Evolutionary conservation across 2,797 vertebrate species (phyloP).

Genomic region (Melanogrammus aeglefinus): DNA sequence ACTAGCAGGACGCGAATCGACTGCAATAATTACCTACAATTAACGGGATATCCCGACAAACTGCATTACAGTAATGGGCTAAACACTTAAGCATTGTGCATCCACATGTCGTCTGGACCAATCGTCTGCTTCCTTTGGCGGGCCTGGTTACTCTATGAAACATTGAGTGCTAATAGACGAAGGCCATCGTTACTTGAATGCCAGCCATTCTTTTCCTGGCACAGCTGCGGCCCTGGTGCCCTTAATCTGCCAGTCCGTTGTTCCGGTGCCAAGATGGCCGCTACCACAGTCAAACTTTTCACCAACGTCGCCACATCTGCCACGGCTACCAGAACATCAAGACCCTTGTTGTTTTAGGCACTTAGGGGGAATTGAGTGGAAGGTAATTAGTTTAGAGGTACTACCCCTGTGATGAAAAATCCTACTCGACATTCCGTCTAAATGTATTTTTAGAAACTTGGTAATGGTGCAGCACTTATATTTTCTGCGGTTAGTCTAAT

Average conservation of each 20-base stretch:
- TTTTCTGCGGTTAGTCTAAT: too few relatives aligned
- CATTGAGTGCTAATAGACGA: slow-evolving; percentile 49
- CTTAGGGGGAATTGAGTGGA: too few relatives aligned
- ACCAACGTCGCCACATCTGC: neutral
- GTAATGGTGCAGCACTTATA: too few relatives aligned
- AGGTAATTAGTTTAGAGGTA: too few relatives aligned
- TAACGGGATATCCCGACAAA: neutral
- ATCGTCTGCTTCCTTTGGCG: slow-evolving; percentile 26
- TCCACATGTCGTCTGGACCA: neutral
- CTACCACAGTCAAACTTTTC: neutral
- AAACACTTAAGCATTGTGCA: neutral
- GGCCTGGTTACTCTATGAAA: slow-evolving; percentile 42
- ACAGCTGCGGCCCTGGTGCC: slow-evolving; percentile 62
- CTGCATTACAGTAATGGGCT: slow-evolving; percentile 26
- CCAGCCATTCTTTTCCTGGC: slow-evolving; percentile 57
- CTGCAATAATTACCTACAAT: slow-evolving; percentile 34
- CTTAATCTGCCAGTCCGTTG: slow-evolving; percentile 51
- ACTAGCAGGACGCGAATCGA: slow-evolving; percentile 20
- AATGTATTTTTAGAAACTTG: too few relatives aligned
- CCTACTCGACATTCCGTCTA: too few relatives aligned
- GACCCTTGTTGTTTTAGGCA: too few relatives aligned
- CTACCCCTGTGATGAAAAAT: too few relatives aligned
- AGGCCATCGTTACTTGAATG: slow-evolving; percentile 51
- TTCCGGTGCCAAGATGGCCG: slow-evolving; percentile 36
- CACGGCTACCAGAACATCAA: neutral